Percentiles rank a stretch among this genome's conserved stretches.
These are phyloP conservation scores for Mormyrus iriodes DNA, from an alignment of 2,113 vertebrate species.

Conservation along the genomic window DNA sequence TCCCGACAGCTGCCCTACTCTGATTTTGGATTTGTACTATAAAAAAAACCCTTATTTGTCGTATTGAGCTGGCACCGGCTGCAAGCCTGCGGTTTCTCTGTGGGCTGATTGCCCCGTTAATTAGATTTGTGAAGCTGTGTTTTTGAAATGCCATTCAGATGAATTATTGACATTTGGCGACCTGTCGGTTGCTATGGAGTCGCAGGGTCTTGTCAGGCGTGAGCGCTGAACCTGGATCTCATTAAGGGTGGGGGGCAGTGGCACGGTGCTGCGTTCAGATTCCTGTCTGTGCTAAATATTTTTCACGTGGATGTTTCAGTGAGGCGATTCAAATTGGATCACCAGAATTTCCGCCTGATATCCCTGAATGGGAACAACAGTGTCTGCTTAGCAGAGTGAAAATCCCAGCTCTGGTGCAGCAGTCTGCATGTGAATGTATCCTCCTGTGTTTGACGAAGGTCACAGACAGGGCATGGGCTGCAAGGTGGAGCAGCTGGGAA, in stretches of 20 bases:
- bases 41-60: background rate
- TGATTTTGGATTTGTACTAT: background rate
- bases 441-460: background rate
- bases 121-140: background rate
- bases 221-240: background rate
- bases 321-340: background rate
- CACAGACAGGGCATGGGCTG: background rate
- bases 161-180: constrained; percentile 4
- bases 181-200: background rate
- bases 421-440: background rate
- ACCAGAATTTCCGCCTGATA: background rate
- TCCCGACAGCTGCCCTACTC: background rate
- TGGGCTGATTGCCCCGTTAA: background rate
- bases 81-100: background rate
- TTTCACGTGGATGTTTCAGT: background rate
- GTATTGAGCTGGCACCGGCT: background rate
- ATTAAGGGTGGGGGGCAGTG: background rate
- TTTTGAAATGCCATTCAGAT: background rate
- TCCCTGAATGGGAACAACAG: background rate
- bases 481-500: background rate
- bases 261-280: background rate
- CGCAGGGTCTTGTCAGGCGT: background rate
- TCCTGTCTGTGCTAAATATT: background rate
- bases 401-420: background rate
- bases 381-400: background rate